These are phyloP conservation scores for Capitulum mitella DNA, from an alignment of 2,888 invertebrate species.

Conservation along the genomic window DNA sequence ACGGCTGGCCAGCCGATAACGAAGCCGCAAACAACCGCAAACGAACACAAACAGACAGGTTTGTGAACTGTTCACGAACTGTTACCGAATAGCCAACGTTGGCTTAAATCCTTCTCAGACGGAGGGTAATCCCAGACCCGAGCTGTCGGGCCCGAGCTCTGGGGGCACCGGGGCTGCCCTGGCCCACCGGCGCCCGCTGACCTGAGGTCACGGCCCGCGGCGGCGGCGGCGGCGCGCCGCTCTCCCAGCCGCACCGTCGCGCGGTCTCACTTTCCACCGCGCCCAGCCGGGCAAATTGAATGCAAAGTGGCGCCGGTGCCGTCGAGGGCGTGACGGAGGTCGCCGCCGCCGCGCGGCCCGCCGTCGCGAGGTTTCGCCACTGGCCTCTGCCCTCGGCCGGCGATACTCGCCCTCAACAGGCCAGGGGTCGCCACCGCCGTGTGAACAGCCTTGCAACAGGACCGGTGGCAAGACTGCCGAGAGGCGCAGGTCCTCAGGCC, in stretches of 20 bases:
- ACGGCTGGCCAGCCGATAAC: no score
- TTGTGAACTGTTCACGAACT: no score
- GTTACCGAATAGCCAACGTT: no score
- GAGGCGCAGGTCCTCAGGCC: not conserved
- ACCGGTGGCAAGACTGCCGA: not conserved
- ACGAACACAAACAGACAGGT: no score
- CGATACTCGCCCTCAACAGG: not conserved
- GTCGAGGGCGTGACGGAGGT: not conserved
- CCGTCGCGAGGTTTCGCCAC: not conserved
- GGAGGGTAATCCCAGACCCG: no score
- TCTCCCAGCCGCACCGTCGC: not conserved
- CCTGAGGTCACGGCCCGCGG: not conserved
- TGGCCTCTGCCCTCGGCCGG: not conserved
- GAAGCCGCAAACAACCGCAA: no score
- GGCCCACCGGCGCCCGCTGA: not conserved
- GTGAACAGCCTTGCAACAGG: constrained; percentile 8
- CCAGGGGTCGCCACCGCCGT: not conserved
- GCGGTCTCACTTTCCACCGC: not conserved
- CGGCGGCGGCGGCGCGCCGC: not conserved
- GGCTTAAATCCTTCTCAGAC: no score
- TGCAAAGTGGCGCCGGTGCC: not conserved
- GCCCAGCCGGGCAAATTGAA: not conserved
- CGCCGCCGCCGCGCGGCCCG: not conserved
- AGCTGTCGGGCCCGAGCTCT: no score
- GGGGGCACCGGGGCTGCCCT: not conserved